Conservation (phyloP, 2,888 invertebrate species). For the Melanostoma mellinum region DNA sequence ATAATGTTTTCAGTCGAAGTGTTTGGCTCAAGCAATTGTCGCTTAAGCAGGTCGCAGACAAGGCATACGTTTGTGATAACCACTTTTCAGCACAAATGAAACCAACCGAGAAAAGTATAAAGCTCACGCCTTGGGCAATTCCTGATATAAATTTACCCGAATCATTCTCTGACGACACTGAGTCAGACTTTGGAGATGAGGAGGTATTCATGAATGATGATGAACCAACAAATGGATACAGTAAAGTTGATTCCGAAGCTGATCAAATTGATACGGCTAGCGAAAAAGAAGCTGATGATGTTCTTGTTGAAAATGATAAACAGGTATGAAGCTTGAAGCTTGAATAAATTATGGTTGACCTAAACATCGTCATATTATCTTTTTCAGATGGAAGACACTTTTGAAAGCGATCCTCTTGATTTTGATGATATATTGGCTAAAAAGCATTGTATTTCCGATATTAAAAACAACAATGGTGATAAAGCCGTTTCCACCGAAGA, state of each 20-base stretch:
- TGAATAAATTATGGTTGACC: neutral
- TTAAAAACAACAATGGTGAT: slow-evolving; percentile 27
- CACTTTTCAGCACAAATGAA: slow-evolving; percentile 56
- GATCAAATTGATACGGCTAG: no score
- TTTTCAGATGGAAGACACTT: slow-evolving; percentile 4
- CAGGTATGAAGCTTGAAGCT: neutral
- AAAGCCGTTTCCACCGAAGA: neutral
- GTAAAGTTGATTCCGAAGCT: no score
- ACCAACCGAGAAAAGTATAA: neutral
- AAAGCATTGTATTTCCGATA: slow-evolving; percentile 30
- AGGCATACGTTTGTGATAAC: slow-evolving; percentile 31
- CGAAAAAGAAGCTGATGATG: no score
- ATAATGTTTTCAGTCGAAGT: slow-evolving; percentile 23
- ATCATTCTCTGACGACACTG: neutral
- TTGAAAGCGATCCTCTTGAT: slow-evolving; percentile 19
- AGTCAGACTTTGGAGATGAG: slow-evolving; percentile 10
- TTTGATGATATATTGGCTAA: slow-evolving; percentile 53
- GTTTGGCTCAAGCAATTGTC: slow-evolving; percentile 59
- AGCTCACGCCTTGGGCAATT: slow-evolving; percentile 48
- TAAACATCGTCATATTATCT: neutral
- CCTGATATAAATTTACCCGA: slow-evolving; percentile 55
- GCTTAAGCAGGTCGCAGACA: neutral
- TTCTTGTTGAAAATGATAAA: no score
- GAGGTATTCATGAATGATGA: slow-evolving; percentile 1
- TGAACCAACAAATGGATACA: no score